Conservation (phyloP, 1,140 invertebrate genomes). For the Tetramorium parvispinum region DNA sequence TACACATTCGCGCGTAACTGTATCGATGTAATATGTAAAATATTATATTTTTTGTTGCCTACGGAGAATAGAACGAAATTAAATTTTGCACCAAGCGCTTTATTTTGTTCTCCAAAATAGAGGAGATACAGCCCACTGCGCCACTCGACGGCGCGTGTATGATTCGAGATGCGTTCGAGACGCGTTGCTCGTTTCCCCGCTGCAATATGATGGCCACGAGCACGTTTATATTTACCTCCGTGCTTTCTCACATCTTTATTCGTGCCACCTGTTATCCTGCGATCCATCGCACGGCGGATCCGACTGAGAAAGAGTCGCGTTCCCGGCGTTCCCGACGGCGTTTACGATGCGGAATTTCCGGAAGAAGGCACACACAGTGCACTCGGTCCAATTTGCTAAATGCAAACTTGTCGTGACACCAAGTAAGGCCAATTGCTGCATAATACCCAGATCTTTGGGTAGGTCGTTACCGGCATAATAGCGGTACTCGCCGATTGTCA, state of each 20-base stretch:
- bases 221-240: constrained; percentile 36
- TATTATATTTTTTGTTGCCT: not conserved
- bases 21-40: not conserved
- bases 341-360: constrained; percentile 46
- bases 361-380: constrained; percentile 3
- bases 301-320: constrained; percentile 15
- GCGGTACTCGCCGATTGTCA: constrained; percentile 13
- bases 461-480: constrained; percentile 26
- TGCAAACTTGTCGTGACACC: constrained; percentile 67
- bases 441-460: constrained; percentile 24
- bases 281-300: not conserved
- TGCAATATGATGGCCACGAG: not conserved
- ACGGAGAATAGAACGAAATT: not conserved
- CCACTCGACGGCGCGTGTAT: not conserved
- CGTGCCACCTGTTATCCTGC: constrained; percentile 38
- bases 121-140: not conserved
- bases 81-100: not conserved
- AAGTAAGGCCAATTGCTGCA: constrained; percentile 71
- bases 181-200: not conserved
- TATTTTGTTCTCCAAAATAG: not conserved
- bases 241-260: constrained; percentile 30
- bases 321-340: constrained; percentile 10
- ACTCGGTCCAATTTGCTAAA: constrained; percentile 32
- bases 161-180: constrained; percentile 7
- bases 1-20: not conserved